phyloP scores from a whole-genome alignment of 2,888 invertebrate genomes.

The Seira musarum region DNA sequence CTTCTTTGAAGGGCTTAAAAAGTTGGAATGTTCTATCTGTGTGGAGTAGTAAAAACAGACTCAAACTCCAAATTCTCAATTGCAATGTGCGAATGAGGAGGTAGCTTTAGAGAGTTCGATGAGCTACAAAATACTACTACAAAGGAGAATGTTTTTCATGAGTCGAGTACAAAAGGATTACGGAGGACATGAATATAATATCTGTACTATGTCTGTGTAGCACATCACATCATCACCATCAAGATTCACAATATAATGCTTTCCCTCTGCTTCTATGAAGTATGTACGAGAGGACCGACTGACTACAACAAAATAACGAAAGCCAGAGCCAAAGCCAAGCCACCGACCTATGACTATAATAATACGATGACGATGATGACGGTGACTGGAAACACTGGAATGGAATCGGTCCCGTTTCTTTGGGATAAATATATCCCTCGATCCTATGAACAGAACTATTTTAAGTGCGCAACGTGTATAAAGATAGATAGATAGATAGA shows the following conservation, averaged over 20 bases:
- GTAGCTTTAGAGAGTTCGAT: constrained; percentile 31
- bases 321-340: neutral
- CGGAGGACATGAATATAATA: constrained; percentile 2
- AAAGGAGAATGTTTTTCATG: constrained; percentile 7
- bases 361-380: no score
- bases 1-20: no score
- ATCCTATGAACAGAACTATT: neutral
- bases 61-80: no score
- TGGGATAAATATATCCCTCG: neutral
- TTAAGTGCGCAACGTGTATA: neutral
- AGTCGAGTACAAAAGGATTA: neutral
- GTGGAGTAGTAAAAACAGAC: neutral
- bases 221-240: no score
- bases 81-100: constrained; percentile 28
- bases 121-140: constrained; percentile 7
- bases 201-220: neutral
- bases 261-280: no score
- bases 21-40: no score
- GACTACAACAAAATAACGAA: no score
- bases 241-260: no score
- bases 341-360: neutral
- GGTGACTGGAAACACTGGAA: no score
- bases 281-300: no score
- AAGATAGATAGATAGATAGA: no score
- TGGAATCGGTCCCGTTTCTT: no score